A percentile compares a stretch with the other conserved stretches of the same genome.
phyloP scores from a whole-genome alignment of 2,888 invertebrate genomes.

The Molorchus minor region DNA sequence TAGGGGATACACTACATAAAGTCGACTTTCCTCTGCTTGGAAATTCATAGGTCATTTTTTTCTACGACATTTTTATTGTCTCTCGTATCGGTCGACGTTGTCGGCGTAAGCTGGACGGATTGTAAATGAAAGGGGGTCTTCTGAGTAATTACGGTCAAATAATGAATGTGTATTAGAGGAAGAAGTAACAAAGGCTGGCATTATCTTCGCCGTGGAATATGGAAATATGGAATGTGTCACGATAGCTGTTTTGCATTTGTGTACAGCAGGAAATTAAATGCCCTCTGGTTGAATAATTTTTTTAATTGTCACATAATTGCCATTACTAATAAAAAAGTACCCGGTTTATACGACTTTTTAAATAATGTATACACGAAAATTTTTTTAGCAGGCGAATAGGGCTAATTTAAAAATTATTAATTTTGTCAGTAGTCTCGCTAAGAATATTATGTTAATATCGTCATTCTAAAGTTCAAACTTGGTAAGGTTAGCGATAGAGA shows the following conservation, averaged over 20 bases:
- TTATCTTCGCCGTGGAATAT: conserved; percentile 40
- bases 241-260: conserved; percentile 40
- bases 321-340: too few relatives aligned
- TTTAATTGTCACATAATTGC: too few relatives aligned
- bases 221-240: conserved; percentile 42
- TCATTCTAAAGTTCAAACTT: too few relatives aligned
- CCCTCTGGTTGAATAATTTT: conserved; percentile 31
- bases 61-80: conserved; percentile 43
- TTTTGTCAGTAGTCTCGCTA: too few relatives aligned
- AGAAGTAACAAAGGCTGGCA: conserved; percentile 38
- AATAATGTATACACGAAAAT: too few relatives aligned
- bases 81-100: conserved; percentile 31
- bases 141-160: conserved; percentile 28
- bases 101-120: conserved; percentile 33
- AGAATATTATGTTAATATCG: too few relatives aligned
- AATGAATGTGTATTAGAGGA: conserved; percentile 26
- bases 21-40: conserved; percentile 28
- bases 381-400: too few relatives aligned
- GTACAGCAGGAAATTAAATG: conserved; percentile 43
- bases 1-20: conserved; percentile 29
- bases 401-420: too few relatives aligned
- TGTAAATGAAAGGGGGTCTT: conserved; percentile 21
- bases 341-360: too few relatives aligned
- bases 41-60: conserved; percentile 34
- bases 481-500: too few relatives aligned